phyloP scores from a whole-genome alignment of 2,113 vertebrate genomes.

The Erythrolamprus reginae region DNA sequence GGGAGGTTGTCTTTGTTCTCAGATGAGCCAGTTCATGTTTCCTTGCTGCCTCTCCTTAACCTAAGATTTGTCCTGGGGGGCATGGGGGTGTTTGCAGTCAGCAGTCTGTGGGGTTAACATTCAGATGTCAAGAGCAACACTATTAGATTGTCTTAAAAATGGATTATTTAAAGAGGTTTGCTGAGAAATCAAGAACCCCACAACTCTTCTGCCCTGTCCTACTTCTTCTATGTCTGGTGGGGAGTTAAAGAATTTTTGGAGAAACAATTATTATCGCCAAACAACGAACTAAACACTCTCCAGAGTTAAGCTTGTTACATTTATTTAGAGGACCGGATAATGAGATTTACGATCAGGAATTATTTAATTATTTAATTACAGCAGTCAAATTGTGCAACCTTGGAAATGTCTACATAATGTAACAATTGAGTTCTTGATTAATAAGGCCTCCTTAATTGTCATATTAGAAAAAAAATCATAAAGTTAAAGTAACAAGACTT shows the following conservation, averaged over 20 bases:
- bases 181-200: background rate
- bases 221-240: background rate
- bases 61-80: background rate
- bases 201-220: no score
- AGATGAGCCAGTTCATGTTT: background rate
- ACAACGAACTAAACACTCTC: background rate
- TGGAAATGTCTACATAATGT: background rate
- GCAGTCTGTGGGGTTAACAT: conserved; percentile 30
- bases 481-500: background rate
- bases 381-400: background rate
- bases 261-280: background rate
- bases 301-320: background rate
- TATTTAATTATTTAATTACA: background rate
- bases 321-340: background rate
- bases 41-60: background rate
- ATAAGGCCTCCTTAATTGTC: background rate
- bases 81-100: conserved; percentile 10
- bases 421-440: background rate
- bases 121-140: background rate
- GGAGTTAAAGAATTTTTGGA: background rate
- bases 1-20: background rate
- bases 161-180: background rate
- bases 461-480: background rate
- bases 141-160: background rate
- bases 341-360: background rate